phyloP scores from a whole-genome alignment of 2,888 invertebrate species.

The Pseudococcus jackbeardsleyi region DNA sequence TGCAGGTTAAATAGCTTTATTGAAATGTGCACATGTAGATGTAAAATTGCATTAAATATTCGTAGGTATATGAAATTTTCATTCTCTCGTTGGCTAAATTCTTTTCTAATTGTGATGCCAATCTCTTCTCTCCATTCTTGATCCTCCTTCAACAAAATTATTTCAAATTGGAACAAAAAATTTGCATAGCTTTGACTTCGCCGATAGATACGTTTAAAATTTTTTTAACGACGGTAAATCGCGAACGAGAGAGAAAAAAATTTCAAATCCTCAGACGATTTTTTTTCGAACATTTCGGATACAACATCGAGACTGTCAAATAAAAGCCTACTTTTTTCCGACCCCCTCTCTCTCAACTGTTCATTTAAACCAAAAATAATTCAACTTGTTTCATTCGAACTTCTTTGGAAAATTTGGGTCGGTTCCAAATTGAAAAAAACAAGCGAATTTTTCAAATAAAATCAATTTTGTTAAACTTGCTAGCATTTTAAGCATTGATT shows the following conservation, averaged over 20 bases:
- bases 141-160: not conserved
- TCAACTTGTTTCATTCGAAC: conserved; percentile 40
- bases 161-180: not conserved
- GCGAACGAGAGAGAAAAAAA: not conserved
- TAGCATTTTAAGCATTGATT: conserved; percentile 53
- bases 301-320: not conserved
- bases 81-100: not conserved
- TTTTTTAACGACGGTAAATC: not conserved
- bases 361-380: conserved; percentile 53
- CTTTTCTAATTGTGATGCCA: not conserved
- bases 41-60: not conserved
- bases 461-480: conserved; percentile 58
- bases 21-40: not conserved
- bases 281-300: not conserved
- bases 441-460: conserved; percentile 52
- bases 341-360: not conserved
- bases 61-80: not conserved
- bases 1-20: not conserved
- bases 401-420: conserved; percentile 55
- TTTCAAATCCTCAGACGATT: not conserved
- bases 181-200: not conserved
- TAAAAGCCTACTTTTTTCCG: not conserved
- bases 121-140: not conserved
- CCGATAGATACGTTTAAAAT: not conserved
- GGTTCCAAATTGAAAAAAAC: conserved; percentile 55